Evolutionary conservation across 1,140 invertebrate species (phyloP).

Genomic region (Heliconius melpomene): DNA sequence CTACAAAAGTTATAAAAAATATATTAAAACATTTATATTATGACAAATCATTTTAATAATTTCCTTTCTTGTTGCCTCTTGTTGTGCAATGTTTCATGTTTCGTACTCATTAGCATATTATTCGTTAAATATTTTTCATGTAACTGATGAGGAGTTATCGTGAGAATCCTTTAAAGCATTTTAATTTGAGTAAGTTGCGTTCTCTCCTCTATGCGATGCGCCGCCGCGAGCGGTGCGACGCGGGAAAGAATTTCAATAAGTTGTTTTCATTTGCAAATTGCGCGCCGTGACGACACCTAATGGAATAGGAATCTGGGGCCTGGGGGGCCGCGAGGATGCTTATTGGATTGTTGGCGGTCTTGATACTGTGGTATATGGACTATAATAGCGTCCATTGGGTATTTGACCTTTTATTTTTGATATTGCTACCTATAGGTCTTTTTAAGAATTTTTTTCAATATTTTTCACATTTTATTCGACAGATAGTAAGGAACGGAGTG

Average conservation of each 20-base stretch:
- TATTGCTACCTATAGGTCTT: no score
- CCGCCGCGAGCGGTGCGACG: slow-evolving; percentile 50
- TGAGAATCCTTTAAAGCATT: slow-evolving; percentile 28
- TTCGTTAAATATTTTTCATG: not conserved
- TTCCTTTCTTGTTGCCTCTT: not conserved
- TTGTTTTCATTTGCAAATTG: slow-evolving; percentile 81
- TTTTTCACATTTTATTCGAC: no score
- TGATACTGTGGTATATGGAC: slow-evolving; percentile 7
- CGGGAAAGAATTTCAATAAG: slow-evolving; percentile 80
- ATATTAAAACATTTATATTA: no score
- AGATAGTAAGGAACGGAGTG: no score
- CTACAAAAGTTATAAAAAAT: no score
- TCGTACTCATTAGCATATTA: not conserved
- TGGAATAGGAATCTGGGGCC: slow-evolving; percentile 62
- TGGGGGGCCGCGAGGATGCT: slow-evolving; percentile 48
- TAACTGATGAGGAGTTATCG: not conserved
- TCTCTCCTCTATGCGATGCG: slow-evolving; percentile 26
- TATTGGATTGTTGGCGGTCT: slow-evolving; percentile 74
- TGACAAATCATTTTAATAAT: no score
- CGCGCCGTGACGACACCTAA: slow-evolving; percentile 74
- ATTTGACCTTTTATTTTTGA: no score
- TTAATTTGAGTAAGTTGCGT: slow-evolving; percentile 24
- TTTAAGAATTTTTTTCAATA: no score
- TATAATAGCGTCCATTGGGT: no score
- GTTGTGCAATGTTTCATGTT: not conserved